phyloP scores from a whole-genome alignment of 2,113 vertebrate species.

The Thamnaconus septentrionalis region DNA sequence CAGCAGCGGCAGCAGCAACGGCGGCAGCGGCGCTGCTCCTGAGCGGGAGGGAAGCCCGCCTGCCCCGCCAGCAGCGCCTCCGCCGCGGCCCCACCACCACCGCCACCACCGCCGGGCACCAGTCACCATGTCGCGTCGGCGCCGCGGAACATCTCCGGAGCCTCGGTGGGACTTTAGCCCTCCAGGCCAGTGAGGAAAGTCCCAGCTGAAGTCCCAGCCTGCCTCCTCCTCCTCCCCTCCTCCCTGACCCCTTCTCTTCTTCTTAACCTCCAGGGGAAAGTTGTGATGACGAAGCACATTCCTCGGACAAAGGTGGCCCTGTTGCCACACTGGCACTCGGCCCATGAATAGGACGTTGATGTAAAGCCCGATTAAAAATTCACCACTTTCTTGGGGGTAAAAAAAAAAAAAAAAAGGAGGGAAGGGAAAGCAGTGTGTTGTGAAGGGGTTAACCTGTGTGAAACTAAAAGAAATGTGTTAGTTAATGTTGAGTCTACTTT shows the following conservation, averaged over 20 bases:
- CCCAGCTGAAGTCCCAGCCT: conserved; percentile 47
- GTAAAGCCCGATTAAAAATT: not conserved
- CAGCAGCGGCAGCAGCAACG: conserved; percentile 57
- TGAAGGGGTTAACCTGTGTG: too few relatives aligned
- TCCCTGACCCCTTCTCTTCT: conserved; percentile 8
- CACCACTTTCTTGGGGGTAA: too few relatives aligned
- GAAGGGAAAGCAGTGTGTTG: too few relatives aligned
- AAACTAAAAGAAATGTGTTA: too few relatives aligned
- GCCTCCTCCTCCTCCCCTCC: conserved; percentile 12
- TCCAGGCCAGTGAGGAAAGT: conserved; percentile 45
- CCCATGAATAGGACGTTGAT: not conserved
- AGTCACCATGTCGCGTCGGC: conserved; percentile 51
- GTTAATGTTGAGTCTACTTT: too few relatives aligned
- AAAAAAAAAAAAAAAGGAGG: too few relatives aligned
- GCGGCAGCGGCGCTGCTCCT: conserved; percentile 31
- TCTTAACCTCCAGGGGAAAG: conserved; percentile 35
- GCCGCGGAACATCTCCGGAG: conserved; percentile 43
- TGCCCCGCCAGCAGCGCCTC: conserved; percentile 15
- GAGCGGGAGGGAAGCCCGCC: conserved; percentile 19
- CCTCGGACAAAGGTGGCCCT: conserved; percentile 40
- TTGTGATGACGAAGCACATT: conserved; percentile 63
- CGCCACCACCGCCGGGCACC: conserved; percentile 28
- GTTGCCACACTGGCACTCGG: conserved; percentile 25
- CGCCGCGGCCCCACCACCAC: conserved; percentile 20
- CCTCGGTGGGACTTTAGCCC: conserved; percentile 20